These are phyloP conservation scores for Leptopilina clavipes DNA, from an alignment of 1,140 invertebrate species.

Conservation along the genomic window DNA sequence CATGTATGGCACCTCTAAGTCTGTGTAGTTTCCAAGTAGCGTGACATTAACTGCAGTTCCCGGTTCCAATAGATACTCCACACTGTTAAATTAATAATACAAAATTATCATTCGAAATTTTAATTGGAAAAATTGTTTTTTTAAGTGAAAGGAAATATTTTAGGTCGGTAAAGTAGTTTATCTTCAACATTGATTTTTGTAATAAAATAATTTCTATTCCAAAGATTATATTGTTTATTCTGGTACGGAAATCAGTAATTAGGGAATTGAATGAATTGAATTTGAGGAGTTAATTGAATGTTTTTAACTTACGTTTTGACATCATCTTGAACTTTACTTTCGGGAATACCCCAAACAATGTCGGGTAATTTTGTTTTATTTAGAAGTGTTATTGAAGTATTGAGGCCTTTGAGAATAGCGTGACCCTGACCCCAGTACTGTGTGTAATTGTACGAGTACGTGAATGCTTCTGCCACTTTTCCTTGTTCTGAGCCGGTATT, in stretches of 20 bases:
- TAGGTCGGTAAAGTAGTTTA: too few species aligned
- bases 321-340: slow-evolving; percentile 76
- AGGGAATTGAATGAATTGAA: too few species aligned
- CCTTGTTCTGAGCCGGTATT: slow-evolving; percentile 77
- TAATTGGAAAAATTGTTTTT: too few species aligned
- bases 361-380: slow-evolving; percentile 77
- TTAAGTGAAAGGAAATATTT: too few species aligned
- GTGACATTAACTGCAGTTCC: slow-evolving; percentile 88
- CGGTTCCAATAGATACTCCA: slow-evolving; percentile 80
- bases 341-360: slow-evolving; percentile 82
- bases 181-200: too few species aligned
- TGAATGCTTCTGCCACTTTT: slow-evolving; percentile 81
- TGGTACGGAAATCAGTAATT: too few species aligned
- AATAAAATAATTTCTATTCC: too few species aligned
- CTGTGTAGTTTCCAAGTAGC: slow-evolving; percentile 81
- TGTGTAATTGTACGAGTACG: slow-evolving; percentile 81
- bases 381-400: slow-evolving; percentile 79
- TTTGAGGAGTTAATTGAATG: not conserved
- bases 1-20: slow-evolving; percentile 82
- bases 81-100: slow-evolving; percentile 57
- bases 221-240: too few species aligned
- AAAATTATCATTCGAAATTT: too few species aligned
- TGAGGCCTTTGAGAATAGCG: slow-evolving; percentile 83
- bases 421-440: slow-evolving; percentile 87
- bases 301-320: slow-evolving; percentile 72